Conservation (phyloP, 2,113 vertebrate genomes). For the Zosterops borbonicus region DNA sequence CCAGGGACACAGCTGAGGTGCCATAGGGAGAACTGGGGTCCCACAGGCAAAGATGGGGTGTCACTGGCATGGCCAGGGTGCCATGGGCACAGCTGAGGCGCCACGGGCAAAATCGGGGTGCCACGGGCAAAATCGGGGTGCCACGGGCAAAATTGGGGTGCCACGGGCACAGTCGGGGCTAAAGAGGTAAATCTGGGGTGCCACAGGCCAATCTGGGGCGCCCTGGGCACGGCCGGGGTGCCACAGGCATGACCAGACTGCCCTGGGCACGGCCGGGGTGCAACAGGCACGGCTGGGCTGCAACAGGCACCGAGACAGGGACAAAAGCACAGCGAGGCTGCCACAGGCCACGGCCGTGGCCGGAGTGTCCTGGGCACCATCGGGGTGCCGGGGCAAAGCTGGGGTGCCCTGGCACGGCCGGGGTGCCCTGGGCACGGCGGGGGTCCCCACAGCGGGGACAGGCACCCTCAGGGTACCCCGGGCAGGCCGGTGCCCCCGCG, state of each 20-base stretch:
- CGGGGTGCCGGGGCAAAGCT: background rate
- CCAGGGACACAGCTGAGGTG: fast-evolving
- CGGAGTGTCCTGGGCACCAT: background rate
- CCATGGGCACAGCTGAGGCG: fast-evolving
- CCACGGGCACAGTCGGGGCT: background rate
- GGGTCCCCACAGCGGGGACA: background rate
- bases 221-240: too few relatives aligned
- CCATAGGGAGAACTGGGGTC: background rate
- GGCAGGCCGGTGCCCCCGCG: background rate
- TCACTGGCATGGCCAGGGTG: too few relatives aligned
- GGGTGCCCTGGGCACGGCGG: fast-evolving
- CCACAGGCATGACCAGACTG: background rate
- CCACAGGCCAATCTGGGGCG: background rate
- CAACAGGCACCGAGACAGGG: background rate
- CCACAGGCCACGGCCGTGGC: background rate
- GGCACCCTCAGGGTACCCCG: background rate
- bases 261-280: background rate
- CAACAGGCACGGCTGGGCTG: background rate
- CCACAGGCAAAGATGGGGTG: background rate
- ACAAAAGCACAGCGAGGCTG: background rate
- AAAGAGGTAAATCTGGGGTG: background rate
- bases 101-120: background rate
- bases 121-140: background rate
- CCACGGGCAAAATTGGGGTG: background rate
- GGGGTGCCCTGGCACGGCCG: fast-evolving